Percentiles rank a stretch among this genome's conserved stretches.
Evolutionary conservation across 1,140 invertebrate species (phyloP).

Genomic region (Neocloeon triangulifer): DNA sequence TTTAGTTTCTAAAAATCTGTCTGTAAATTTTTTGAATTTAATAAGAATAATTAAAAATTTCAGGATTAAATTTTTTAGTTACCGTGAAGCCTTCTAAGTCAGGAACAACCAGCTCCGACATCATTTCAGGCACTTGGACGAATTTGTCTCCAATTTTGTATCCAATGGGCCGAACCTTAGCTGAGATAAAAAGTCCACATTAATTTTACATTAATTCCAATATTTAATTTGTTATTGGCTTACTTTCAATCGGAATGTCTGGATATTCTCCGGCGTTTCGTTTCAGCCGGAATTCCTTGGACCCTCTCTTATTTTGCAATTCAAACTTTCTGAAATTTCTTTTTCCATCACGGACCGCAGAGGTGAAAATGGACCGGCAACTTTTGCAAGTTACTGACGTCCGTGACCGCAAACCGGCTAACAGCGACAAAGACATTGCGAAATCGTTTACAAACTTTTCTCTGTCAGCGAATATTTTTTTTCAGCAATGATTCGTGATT

Average conservation of each 20-base stretch:
- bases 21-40: too few species aligned
- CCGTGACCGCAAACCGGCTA: too few species aligned
- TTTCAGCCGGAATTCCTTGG: conserved; percentile 33
- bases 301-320: conserved; percentile 45
- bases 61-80: conserved; percentile 9
- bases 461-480: too few species aligned
- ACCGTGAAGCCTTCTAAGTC: conserved; percentile 51
- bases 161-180: conserved; percentile 37
- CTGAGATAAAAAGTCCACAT: conserved; percentile 9
- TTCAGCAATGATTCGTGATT: too few species aligned
- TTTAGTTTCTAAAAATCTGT: too few species aligned
- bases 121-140: conserved; percentile 58
- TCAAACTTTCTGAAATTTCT: conserved; percentile 58
- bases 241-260: conserved; percentile 29
- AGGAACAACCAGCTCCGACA: conserved; percentile 81
- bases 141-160: conserved; percentile 28
- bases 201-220: too few species aligned
- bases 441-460: too few species aligned
- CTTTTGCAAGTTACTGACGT: too few species aligned
- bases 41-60: too few species aligned
- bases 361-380: too few species aligned
- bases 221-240: too few species aligned
- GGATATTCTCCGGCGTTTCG: conserved; percentile 28
- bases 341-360: conserved; percentile 33
- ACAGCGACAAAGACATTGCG: too few species aligned